Percentiles rank a stretch among this genome's conserved stretches.
Evolutionary conservation across 2,888 invertebrate genomes (phyloP).

Genomic region (Disparrhopalites patrizii): DNA sequence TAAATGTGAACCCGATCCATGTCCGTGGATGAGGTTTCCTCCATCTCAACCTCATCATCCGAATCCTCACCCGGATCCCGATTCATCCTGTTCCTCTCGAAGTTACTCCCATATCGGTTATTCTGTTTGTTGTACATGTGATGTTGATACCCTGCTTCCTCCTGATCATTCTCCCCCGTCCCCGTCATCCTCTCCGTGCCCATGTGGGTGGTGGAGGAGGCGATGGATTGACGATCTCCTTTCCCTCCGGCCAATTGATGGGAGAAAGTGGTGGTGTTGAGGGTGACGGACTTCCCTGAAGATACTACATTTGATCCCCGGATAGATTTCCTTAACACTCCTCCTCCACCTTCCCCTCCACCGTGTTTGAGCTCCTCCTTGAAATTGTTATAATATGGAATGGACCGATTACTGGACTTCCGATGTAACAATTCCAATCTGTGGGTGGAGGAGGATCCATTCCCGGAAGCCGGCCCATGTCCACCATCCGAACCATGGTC

Average conservation of each 20-base stretch:
- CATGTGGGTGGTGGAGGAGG: neutral
- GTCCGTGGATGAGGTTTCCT: neutral
- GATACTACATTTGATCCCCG: too few relatives aligned
- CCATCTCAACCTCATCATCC: conserved; percentile 16
- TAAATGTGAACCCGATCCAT: conserved; percentile 9
- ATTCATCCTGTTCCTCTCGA: too few relatives aligned
- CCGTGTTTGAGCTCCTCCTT: neutral
- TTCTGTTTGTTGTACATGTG: too few relatives aligned
- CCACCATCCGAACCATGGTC: conserved; percentile 33
- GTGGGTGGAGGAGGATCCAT: neutral
- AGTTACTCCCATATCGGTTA: too few relatives aligned
- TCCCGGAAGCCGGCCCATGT: conserved; percentile 20
- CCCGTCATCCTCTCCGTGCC: neutral
- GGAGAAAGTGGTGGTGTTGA: conserved; percentile 21
- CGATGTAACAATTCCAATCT: neutral
- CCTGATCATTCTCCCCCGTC: neutral
- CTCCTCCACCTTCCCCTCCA: too few relatives aligned
- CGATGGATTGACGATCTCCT: too few relatives aligned
- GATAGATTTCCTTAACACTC: too few relatives aligned
- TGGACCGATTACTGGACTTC: neutral
- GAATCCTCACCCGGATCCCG: too few relatives aligned
- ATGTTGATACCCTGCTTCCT: conserved; percentile 13
- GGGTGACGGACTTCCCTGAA: conserved; percentile 14
- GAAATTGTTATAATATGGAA: conserved; percentile 10
- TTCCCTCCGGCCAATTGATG: too few relatives aligned